Percentiles rank a stretch among this genome's conserved stretches.
Evolutionary conservation across 2,797 vertebrate genomes (phyloP).

Genomic region (Aplochiton taeniatus): DNA sequence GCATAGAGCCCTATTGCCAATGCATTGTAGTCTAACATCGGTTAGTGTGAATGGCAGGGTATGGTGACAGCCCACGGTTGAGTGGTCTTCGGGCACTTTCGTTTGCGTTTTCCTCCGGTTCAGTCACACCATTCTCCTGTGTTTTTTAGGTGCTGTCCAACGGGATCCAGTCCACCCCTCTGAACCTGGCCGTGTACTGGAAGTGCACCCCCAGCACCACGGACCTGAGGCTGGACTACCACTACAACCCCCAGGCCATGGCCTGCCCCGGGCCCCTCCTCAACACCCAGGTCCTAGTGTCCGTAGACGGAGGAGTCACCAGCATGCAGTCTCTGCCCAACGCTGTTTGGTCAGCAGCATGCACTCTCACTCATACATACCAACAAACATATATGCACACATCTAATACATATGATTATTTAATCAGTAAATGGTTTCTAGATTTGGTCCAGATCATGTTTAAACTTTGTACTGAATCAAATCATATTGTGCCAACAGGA

Average conservation of each 20-base stretch:
- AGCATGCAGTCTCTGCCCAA: constrained; percentile 91
- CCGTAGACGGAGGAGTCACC: constrained; percentile 90
- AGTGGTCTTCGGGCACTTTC: background rate
- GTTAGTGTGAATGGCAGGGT: no score
- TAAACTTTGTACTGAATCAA: no score
- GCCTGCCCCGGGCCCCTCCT: constrained; percentile 80
- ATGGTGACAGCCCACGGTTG: no score
- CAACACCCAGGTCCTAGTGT: constrained; percentile 90
- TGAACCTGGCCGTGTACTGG: constrained; percentile 97
- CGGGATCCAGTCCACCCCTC: constrained; percentile 93
- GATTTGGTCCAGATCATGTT: no score
- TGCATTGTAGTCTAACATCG: no score
- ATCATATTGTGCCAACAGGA: constrained; percentile 76
- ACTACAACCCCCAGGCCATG: constrained; percentile 96
- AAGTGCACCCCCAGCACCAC: constrained; percentile 88
- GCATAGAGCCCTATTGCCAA: background rate
- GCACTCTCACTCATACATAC: no score
- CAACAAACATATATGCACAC: no score
- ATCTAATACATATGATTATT: no score
- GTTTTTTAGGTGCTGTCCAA: constrained; percentile 88
- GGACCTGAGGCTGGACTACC: constrained; percentile 93
- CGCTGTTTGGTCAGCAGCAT: constrained; percentile 85
- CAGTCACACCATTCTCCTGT: constrained; percentile 20
- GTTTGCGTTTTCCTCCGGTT: background rate
- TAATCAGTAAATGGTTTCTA: no score